Evolutionary conservation across 2,797 vertebrate species (phyloP).

Genomic region (Dendrocincla tyrannina): DNA sequence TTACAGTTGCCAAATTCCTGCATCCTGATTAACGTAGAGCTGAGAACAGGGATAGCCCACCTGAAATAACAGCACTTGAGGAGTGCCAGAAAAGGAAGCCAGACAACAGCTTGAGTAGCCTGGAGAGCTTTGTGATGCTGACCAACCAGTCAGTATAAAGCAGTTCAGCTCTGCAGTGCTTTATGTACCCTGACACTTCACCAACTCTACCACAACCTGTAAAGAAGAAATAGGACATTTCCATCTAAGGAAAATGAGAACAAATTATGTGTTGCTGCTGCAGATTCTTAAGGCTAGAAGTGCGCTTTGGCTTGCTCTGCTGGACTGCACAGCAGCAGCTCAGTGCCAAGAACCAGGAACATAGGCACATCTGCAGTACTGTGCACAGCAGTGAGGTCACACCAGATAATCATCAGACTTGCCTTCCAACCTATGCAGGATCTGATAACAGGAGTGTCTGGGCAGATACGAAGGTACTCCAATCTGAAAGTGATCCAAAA

Average conservation of each 20-base stretch:
- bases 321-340: not conserved
- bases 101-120: not conserved
- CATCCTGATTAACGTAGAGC: not conserved
- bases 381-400: not conserved
- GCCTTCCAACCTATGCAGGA: not conserved
- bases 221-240: not conserved
- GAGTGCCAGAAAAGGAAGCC: not conserved
- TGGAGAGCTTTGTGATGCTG: not conserved
- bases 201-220: not conserved
- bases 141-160: not conserved
- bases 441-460: not conserved
- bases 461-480: not conserved
- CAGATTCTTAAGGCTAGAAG: not conserved
- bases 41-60: not conserved
- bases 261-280: not conserved
- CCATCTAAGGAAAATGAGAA: not conserved
- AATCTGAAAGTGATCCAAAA: not conserved
- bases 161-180: not conserved
- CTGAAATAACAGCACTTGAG: not conserved
- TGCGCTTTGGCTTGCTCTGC: rapidly evolving
- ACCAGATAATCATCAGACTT: not conserved
- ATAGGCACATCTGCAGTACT: not conserved
- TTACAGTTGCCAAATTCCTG: not conserved
- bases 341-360: not conserved
- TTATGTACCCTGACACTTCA: not conserved